Conservation (phyloP, 1,140 invertebrate genomes). For the Vollenhovia emeryi region DNA sequence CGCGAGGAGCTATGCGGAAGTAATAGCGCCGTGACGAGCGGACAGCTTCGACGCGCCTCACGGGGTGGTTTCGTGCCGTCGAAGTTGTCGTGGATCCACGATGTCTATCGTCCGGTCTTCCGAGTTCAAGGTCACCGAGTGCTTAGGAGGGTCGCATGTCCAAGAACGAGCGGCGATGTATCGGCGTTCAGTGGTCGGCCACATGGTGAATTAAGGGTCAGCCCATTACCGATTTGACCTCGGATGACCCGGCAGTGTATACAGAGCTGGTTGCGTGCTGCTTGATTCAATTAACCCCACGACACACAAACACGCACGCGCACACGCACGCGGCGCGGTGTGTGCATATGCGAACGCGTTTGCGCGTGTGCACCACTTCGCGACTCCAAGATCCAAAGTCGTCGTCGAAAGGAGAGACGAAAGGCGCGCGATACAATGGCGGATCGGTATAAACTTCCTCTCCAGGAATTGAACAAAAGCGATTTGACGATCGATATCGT, state of each 20-base stretch:
- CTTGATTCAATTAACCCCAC: conserved; percentile 82
- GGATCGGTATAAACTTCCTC: conserved; percentile 42
- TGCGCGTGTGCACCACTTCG: conserved; percentile 57
- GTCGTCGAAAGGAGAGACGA: conserved; percentile 38
- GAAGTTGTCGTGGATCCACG: conserved; percentile 67
- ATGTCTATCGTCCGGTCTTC: conserved; percentile 61
- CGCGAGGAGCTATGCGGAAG: conserved; percentile 46
- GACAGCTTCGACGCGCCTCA: conserved; percentile 39
- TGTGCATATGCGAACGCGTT: conserved; percentile 62
- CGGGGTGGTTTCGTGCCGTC: conserved; percentile 64
- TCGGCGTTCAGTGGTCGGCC: conserved; percentile 75
- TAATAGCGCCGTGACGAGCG: conserved; percentile 36
- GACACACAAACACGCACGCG: conserved; percentile 71
- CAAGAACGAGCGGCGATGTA: conserved; percentile 70
- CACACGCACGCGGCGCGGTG: conserved; percentile 11
- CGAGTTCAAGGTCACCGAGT: conserved; percentile 46
- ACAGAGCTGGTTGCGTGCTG: conserved; percentile 79
- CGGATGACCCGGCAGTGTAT: conserved; percentile 79
- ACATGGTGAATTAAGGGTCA: conserved; percentile 78
- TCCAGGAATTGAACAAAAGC: conserved; percentile 25
- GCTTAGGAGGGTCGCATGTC: conserved; percentile 71
- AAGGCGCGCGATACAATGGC: conserved; percentile 30
- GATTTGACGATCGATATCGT: neutral
- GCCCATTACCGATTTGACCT: conserved; percentile 81
- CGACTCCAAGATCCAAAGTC: conserved; percentile 19